Evolutionary conservation across 2,113 vertebrate genomes (phyloP), one percentile per base, ranked within the genome.

Genomic region (Psilopsiagon aymara): DNA sequence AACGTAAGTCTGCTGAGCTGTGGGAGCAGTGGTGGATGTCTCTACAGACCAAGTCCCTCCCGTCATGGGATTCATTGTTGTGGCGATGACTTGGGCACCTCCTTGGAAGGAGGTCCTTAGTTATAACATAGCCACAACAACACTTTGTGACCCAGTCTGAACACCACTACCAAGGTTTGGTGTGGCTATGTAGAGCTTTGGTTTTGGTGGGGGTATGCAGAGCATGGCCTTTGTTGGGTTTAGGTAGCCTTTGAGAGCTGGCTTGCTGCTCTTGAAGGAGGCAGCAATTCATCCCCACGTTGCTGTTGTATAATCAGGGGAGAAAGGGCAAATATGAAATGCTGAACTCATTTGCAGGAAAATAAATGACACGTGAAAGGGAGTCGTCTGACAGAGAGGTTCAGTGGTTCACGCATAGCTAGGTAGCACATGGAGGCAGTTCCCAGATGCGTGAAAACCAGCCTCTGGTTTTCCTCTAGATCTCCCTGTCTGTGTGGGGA

Each of bases 171-270:
- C 59, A 35, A 2, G 1, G 10, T 88, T 90, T 78, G 57, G 28
- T 11, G 3, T 11, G 46, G 3, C 0, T 53, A 3, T 17, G 20
- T 14, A 14, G 18, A 10, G 37, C 19, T 71, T 46, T 2, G 1
- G 9, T 43, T 88, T 90, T 76, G 63, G 29, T 11, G 3, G 11
- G 43, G 3, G 0, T 59, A 3, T 29, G 17, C 13, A 11, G 27
- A 68, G 19, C 33, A 3, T 8, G 1, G 41, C 57, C 25, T 57
- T 67, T 6, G 6, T 1, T 76, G 25, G 24, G 29, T 66, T 66
- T 84, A n/a, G 39, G 33, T 60, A 80, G 52, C 35, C 13, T 86
- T 64, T 51, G 44, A 74, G 49, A 89, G 33, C 49, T 80, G 73
- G 18, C 28, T 82, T 81, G 53, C 77, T 89, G 41, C 37, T 20